Evolutionary conservation across 2,113 vertebrate genomes (phyloP).

Genomic region (Bothrops jararaca): DNA sequence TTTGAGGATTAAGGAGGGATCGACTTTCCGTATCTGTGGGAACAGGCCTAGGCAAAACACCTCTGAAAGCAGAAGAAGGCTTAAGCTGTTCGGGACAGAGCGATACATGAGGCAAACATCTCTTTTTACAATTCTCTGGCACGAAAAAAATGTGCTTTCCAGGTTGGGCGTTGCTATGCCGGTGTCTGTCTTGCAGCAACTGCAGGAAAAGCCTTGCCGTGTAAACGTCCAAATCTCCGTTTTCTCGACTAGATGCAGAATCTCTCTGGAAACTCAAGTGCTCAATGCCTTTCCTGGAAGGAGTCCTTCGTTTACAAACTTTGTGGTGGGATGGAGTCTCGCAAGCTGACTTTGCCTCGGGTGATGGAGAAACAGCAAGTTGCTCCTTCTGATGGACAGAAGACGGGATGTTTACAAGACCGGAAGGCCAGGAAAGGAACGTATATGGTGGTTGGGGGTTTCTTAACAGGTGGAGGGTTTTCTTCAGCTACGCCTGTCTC

Average conservation of each 20-base stretch:
- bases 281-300: constrained; percentile 10
- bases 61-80: background rate
- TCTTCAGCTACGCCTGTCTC: background rate
- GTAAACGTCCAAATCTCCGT: constrained; percentile 2
- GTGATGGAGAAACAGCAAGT: constrained; percentile 16
- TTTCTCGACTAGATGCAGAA: constrained; percentile 5
- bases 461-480: constrained; percentile 39
- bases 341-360: constrained; percentile 20
- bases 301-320: background rate
- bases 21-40: background rate
- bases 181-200: constrained; percentile 57
- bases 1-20: fast-evolving
- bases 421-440: constrained; percentile 33
- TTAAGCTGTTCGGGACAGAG: fast-evolving
- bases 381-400: background rate
- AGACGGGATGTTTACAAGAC: constrained; percentile 33
- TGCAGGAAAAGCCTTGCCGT: background rate
- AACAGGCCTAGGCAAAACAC: background rate
- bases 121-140: background rate
- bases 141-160: background rate
- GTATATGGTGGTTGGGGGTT: constrained; percentile 19
- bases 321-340: fast-evolving
- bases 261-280: background rate
- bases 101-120: background rate
- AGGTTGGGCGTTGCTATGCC: background rate